These are phyloP conservation scores for Naso thynnoides DNA, from an alignment of 2,797 vertebrate genomes.

Conservation along the genomic window DNA sequence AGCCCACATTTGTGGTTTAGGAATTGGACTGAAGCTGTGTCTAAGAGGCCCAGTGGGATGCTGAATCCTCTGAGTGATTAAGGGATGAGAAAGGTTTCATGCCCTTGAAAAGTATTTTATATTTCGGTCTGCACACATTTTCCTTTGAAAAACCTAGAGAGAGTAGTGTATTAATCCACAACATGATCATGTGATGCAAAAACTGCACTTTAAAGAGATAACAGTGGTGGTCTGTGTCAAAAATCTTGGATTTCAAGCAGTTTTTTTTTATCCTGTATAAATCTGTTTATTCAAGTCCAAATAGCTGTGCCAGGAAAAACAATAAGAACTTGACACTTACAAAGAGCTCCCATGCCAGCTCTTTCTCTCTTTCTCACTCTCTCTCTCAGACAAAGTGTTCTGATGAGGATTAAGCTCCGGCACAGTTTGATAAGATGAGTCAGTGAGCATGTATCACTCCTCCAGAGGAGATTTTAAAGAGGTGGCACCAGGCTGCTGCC, in stretches of 20 bases:
- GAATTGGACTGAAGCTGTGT: slow-evolving; percentile 73
- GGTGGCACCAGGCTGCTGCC: slow-evolving; percentile 42
- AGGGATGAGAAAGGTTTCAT: slow-evolving; percentile 61
- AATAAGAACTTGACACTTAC: slow-evolving; percentile 23
- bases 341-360: slow-evolving; percentile 5
- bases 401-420: slow-evolving; percentile 49
- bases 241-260: slow-evolving; percentile 7
- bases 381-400: slow-evolving; percentile 25
- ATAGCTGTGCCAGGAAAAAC: slow-evolving; percentile 20
- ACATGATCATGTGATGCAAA: slow-evolving; percentile 2
- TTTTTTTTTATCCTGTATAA: slow-evolving; percentile 1
- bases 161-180: neutral
- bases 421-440: slow-evolving; percentile 57
- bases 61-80: slow-evolving; percentile 69
- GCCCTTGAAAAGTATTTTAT: slow-evolving; percentile 74
- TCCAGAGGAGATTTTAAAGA: slow-evolving; percentile 46
- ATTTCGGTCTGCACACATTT: slow-evolving; percentile 26
- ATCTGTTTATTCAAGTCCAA: slow-evolving; percentile 29
- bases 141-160: slow-evolving; percentile 17
- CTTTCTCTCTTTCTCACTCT: slow-evolving; percentile 20
- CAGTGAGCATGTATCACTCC: slow-evolving; percentile 43
- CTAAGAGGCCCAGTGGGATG: slow-evolving; percentile 71
- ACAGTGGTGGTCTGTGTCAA: slow-evolving; percentile 6
- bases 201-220: slow-evolving; percentile 3
- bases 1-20: slow-evolving; percentile 67